Evolutionary conservation across 2,113 vertebrate species (phyloP), one percentile per base, ranked within the genome.

Genomic region (Meles meles): DNA sequence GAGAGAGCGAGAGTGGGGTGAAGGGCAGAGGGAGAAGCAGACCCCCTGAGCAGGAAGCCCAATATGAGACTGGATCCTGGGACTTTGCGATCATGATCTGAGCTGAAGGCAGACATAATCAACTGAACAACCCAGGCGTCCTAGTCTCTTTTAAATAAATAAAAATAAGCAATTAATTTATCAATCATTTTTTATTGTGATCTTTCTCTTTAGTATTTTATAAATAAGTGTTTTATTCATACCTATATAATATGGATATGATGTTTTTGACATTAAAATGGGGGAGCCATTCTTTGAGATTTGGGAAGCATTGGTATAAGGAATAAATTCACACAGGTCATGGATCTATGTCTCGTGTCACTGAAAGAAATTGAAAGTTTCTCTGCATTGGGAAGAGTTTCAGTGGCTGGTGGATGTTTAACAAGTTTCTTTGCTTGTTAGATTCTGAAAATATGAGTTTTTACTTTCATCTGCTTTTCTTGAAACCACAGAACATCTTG

Each of bases 391-490:
- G 18, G 52, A 86, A 72, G 63, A 21, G 25, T 97, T 95, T 96
- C 86, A 59, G 77, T 57, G 63, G 72, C 67, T 90, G 94, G 47
- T 49, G n/a, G n/a, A 55, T 93, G 71, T 93, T 76, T 79, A 83
- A 74, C 59, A 81, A 61, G 59, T 72, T 88, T 87, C 29, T 89
- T 61, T 83, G 34, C 57, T 91, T 74, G n/a, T 94, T 34, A 89
- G 77, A 80, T 12, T 89, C 81, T 86, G 74, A 95, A 92, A 84
- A 87, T 13, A 14, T 2, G 39, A 88, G 21, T 34, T 74, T 85
- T 77, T 76, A 39, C 79, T 96, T 93, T 94, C 47, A 74, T 55
- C 74, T 91, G 29, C 63, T 93, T 85, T 85, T 85, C 85, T 93
- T 74, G 12, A 96, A 97, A 90, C 71, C 82, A 61, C 88, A 86